Conservation (phyloP, 2,113 vertebrate genomes). For the Misgurnus anguillicaudatus region DNA sequence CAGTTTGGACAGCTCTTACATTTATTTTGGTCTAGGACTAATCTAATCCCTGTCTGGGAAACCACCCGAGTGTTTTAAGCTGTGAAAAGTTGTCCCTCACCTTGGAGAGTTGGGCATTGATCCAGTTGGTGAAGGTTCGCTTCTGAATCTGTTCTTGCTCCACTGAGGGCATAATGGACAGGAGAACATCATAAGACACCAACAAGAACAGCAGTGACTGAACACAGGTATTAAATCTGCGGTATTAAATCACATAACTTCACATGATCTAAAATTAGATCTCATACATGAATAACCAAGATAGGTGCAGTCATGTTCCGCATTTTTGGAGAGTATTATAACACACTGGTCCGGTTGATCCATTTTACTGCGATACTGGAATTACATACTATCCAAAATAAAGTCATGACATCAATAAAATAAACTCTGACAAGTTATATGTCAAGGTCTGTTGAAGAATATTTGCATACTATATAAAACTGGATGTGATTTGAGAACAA, state of each 20-base stretch:
- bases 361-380: background rate
- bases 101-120: constrained; percentile 93
- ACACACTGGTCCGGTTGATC: background rate
- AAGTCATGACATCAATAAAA: background rate
- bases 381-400: no score
- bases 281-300: background rate
- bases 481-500: background rate
- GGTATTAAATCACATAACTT: background rate
- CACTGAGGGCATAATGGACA: constrained; percentile 67
- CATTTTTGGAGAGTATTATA: background rate
- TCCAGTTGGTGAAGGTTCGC: constrained; percentile 95
- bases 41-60: no score
- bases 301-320: background rate
- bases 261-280: background rate
- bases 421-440: background rate
- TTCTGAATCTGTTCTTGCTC: constrained; percentile 93
- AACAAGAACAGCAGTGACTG: background rate
- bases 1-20: no score
- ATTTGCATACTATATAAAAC: background rate
- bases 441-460: background rate
- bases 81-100: constrained; percentile 65
- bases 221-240: background rate
- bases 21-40: no score
- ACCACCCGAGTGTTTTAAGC: background rate
- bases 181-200: constrained; percentile 28